Conservation (phyloP, 2,113 vertebrate genomes). For the Phyllostomus discolor region DNA sequence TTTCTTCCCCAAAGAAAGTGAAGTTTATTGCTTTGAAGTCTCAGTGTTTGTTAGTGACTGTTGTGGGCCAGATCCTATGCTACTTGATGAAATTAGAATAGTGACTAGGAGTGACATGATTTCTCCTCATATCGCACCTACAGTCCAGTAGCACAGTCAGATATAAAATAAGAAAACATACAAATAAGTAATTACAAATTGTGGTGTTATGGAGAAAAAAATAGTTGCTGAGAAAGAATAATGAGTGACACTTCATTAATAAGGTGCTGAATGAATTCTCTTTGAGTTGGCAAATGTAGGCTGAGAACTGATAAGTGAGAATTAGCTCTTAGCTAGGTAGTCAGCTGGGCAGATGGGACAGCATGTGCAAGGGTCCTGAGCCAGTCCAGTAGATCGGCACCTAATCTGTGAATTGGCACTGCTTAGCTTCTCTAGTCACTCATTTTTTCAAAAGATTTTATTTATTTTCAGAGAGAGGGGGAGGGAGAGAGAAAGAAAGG, state of each 20-base stretch:
- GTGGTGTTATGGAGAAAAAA: neutral
- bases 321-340: neutral
- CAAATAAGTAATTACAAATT: neutral
- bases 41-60: neutral
- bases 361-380: neutral
- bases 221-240: neutral
- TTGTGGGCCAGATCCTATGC: neutral
- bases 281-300: neutral
- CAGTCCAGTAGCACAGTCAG: neutral
- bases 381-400: neutral
- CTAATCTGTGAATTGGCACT: neutral
- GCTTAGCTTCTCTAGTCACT: neutral
- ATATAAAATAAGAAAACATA: neutral
- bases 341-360: neutral
- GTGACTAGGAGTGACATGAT: neutral
- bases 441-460: neutral
- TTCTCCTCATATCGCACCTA: neutral
- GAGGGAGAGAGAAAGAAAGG: too few relatives aligned
- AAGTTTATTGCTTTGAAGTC: neutral
- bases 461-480: too few relatives aligned
- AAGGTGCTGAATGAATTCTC: neutral
- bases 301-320: neutral
- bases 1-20: neutral
- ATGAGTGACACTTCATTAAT: neutral
- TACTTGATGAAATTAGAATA: neutral